Evolutionary conservation across 2,113 vertebrate species (phyloP).

Genomic region (Albula glossodonta): DNA sequence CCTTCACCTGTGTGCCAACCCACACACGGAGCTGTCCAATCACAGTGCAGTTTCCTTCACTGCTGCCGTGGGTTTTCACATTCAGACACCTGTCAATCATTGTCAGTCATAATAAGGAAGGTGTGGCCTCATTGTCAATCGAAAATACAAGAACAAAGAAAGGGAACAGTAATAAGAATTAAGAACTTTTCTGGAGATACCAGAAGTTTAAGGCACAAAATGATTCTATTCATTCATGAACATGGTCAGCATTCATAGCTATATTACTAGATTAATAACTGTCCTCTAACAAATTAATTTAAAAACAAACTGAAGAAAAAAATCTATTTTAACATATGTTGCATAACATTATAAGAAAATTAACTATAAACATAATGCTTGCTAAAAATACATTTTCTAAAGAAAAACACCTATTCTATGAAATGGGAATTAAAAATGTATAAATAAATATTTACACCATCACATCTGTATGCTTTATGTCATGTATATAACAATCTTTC

Average conservation of each 20-base stretch:
- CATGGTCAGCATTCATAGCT: not conserved
- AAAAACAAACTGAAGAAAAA: not conserved
- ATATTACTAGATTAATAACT: not conserved
- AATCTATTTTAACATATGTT: not conserved
- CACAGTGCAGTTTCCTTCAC: constrained; percentile 13
- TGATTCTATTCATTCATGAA: not conserved
- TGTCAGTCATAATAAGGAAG: not conserved
- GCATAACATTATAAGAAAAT: not conserved
- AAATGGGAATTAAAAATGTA: not conserved
- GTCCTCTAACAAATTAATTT: not conserved
- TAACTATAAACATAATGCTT: not conserved
- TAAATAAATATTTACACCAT: not conserved
- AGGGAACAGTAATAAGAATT: not conserved
- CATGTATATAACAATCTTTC: too few species aligned
- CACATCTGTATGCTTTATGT: too few species aligned
- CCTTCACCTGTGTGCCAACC: constrained; percentile 1
- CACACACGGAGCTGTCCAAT: not conserved
- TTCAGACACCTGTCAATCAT: not conserved
- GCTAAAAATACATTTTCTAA: not conserved
- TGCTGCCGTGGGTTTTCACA: constrained; percentile 12
- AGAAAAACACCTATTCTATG: not conserved
- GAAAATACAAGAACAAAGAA: not conserved
- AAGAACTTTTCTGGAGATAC: not conserved
- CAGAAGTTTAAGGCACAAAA: constrained; percentile 6
- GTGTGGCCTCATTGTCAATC: not conserved